Base-by-base conservation (phyloP, 1,140 invertebrate species). In the Penaeus japonicus region DNA sequence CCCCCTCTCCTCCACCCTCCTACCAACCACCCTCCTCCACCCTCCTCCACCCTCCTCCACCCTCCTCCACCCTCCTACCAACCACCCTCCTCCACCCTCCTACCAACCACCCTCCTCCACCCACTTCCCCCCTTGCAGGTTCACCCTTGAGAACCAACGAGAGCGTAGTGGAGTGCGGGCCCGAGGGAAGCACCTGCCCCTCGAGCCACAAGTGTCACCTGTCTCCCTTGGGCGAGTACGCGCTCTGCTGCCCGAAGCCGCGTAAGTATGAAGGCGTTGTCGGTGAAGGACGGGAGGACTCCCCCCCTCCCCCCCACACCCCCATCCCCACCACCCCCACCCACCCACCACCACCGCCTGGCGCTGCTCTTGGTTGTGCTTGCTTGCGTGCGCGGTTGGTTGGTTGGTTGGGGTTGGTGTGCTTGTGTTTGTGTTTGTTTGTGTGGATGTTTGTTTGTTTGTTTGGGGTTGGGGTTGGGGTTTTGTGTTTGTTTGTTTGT, bases 161-260 rank as follows among this genome's bases (percentile, higher is more conserved):
- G 1, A 91, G 91, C 10, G 62, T 91, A 32, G 93, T 96, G 5
- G 94, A 94, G 27, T 97, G 96, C 90, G 96, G 96, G 0, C 96
- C 96, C 0, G 94, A 94, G 87, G 95, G 95, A 57, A 94, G 94
- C 54, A 94, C 94, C 12, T 97, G 96, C 91, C 96, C 96, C 4
- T 96, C 95, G 3, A 96, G 96, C 1, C 96, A 97, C 92, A 96
- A 96, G 89, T 97, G 96, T 91, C 95, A 96, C 90, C 93, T 97
- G 78, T 96, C 96, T 89, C 96, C 96, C 0, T 94, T 96, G 27
- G 95, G 96, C 91, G 95, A 96, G 91, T 95, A 95, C 90, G 95
- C 95, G 1, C 95, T 97, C 1, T 97, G 96, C 92, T 97, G 96
- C 92, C 95, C 96, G 15, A 97, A 97, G 92, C 96, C 96, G 77